Conservation (phyloP, 2,113 vertebrate species). For the Sapajus apella region DNA sequence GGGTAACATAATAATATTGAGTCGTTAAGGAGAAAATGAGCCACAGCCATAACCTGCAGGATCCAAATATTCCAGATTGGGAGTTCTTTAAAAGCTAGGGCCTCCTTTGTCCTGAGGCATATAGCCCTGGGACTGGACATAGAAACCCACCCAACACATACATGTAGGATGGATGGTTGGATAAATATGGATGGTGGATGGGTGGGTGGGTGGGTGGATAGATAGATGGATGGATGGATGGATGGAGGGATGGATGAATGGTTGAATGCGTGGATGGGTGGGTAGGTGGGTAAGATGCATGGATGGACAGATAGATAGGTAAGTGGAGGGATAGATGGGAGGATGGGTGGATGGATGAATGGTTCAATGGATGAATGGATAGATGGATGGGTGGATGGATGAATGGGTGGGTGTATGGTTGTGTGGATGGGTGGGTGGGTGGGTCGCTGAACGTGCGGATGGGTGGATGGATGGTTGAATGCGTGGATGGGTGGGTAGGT, state of each 20-base stretch:
- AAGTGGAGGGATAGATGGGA: too few relatives aligned
- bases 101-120: not conserved
- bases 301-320: fast-evolving
- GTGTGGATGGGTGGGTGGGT: fast-evolving
- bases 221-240: too few relatives aligned
- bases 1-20: not conserved
- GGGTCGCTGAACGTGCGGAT: fast-evolving
- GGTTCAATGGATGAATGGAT: fast-evolving
- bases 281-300: fast-evolving
- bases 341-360: fast-evolving
- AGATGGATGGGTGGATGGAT: fast-evolving
- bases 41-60: too few relatives aligned
- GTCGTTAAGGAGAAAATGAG: not conserved
- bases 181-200: not conserved
- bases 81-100: not conserved
- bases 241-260: fast-evolving
- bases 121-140: not conserved
- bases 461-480: fast-evolving
- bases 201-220: fast-evolving
- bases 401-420: fast-evolving
- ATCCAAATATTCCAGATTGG: not conserved
- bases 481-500: fast-evolving
- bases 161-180: not conserved
- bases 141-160: not conserved
- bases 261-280: too few relatives aligned